Evolutionary conservation across 2,113 vertebrate genomes (phyloP).

Genomic region (Gobius niger): DNA sequence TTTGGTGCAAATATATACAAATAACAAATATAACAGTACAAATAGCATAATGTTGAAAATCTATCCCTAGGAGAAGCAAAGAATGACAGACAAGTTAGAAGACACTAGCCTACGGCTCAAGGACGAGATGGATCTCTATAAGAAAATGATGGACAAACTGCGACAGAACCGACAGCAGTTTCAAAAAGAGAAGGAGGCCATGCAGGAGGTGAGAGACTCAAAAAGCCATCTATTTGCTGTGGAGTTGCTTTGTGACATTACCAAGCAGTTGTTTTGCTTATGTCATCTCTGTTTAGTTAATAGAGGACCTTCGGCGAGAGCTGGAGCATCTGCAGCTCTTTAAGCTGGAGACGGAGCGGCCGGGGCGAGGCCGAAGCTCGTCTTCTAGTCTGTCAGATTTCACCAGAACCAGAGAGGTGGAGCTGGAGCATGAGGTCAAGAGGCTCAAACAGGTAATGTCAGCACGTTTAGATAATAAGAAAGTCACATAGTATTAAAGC

Average conservation of each 20-base stretch:
- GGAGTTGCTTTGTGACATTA: slow-evolving; percentile 15
- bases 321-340: slow-evolving; percentile 93
- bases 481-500: no score
- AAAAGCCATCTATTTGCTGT: background rate
- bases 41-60: background rate
- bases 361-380: slow-evolving; percentile 81
- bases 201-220: slow-evolving; percentile 83
- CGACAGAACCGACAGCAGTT: slow-evolving; percentile 89
- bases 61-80: slow-evolving; percentile 84
- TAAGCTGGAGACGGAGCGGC: slow-evolving; percentile 88
- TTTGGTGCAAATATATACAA: background rate
- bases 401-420: slow-evolving; percentile 88
- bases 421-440: slow-evolving; percentile 94
- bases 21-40: background rate
- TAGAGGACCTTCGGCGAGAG: slow-evolving; percentile 92
- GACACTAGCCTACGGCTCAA: slow-evolving; percentile 91
- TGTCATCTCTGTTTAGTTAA: slow-evolving; percentile 78
- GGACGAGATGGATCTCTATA: slow-evolving; percentile 95
- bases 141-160: slow-evolving; percentile 95
- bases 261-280: slow-evolving; percentile 16
- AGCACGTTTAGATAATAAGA: background rate
- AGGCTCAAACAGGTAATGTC: slow-evolving; percentile 89
- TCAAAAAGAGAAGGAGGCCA: slow-evolving; percentile 92
- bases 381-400: slow-evolving; percentile 85
- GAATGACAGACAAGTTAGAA: slow-evolving; percentile 90